These are phyloP conservation scores for Aphidoletes aphidimyza DNA, from an alignment of 2,888 invertebrate genomes.

Conservation along the genomic window DNA sequence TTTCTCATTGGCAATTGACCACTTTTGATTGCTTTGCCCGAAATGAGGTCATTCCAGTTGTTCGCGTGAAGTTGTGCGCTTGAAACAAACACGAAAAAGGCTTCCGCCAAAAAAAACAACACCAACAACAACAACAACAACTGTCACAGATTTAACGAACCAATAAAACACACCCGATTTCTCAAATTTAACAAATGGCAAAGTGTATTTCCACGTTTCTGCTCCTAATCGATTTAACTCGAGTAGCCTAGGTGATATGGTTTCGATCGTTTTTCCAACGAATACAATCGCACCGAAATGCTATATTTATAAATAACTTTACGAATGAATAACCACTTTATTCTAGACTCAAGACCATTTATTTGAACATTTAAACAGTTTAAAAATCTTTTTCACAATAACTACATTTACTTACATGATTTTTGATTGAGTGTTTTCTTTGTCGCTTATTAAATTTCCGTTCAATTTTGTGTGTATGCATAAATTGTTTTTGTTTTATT, in stretches of 20 bases:
- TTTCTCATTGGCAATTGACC: not conserved
- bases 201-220: too few relatives aligned
- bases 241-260: too few relatives aligned
- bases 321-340: too few relatives aligned
- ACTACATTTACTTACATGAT: slow-evolving; percentile 38
- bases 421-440: not conserved
- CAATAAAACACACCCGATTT: not conserved
- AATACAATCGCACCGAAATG: too few relatives aligned
- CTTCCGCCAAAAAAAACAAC: not conserved
- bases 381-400: not conserved
- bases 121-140: too few relatives aligned
- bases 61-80: not conserved
- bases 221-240: too few relatives aligned
- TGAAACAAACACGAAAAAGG: not conserved
- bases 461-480: not conserved
- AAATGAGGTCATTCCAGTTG: slow-evolving; percentile 26
- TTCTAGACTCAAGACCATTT: too few relatives aligned
- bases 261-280: too few relatives aligned
- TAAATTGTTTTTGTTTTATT: not conserved
- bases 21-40: not conserved
- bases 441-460: slow-evolving; percentile 20
- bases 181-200: not conserved
- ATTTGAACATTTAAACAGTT: too few relatives aligned
- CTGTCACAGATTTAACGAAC: not conserved
- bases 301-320: too few relatives aligned